Evolutionary conservation across 2,888 invertebrate species (phyloP).

Genomic region (Sicus ferrugineus): DNA sequence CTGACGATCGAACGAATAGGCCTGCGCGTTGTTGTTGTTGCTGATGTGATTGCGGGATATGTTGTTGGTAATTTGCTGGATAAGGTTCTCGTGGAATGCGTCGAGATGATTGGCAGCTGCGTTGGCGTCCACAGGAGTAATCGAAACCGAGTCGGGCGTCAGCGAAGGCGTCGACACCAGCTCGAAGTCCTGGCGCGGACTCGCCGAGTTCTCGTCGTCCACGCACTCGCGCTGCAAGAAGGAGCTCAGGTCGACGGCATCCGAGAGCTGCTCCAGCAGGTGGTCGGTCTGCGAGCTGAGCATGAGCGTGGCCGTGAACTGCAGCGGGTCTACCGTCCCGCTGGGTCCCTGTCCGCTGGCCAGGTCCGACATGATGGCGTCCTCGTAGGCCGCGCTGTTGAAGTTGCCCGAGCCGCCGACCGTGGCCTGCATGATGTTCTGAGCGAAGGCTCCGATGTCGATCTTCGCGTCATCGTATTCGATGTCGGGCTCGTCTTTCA

Average conservation of each 20-base stretch:
- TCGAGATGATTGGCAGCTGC: conserved; percentile 68
- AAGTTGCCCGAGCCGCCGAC: conserved; percentile 53
- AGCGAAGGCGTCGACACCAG: conserved; percentile 77
- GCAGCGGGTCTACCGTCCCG: conserved; percentile 78
- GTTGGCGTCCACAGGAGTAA: conserved; percentile 66
- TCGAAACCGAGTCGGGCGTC: conserved; percentile 71
- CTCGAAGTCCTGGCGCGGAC: conserved; percentile 70
- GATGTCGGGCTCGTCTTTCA: conserved; percentile 82
- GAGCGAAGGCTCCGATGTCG: conserved; percentile 66
- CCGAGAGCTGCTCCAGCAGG: conserved; percentile 78
- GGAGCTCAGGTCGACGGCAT: conserved; percentile 79
- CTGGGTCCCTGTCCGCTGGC: conserved; percentile 62
- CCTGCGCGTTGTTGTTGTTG: conserved; percentile 62
- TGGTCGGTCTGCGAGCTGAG: conserved; percentile 82
- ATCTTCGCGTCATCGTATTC: conserved; percentile 81
- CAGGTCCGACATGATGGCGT: conserved; percentile 86
- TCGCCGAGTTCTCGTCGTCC: conserved; percentile 65
- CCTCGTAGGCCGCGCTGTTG: conserved; percentile 72
- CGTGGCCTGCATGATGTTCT: conserved; percentile 59
- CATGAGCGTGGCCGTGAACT: conserved; percentile 82
- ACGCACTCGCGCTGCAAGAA: conserved; percentile 76
- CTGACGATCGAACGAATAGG: conserved; percentile 53
- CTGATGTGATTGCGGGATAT: conserved; percentile 55
- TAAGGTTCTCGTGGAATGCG: conserved; percentile 78
- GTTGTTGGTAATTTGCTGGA: conserved; percentile 67